These are phyloP conservation scores for Tigriopus californicus DNA, from an alignment of 2,888 invertebrate genomes.

Conservation along the genomic window DNA sequence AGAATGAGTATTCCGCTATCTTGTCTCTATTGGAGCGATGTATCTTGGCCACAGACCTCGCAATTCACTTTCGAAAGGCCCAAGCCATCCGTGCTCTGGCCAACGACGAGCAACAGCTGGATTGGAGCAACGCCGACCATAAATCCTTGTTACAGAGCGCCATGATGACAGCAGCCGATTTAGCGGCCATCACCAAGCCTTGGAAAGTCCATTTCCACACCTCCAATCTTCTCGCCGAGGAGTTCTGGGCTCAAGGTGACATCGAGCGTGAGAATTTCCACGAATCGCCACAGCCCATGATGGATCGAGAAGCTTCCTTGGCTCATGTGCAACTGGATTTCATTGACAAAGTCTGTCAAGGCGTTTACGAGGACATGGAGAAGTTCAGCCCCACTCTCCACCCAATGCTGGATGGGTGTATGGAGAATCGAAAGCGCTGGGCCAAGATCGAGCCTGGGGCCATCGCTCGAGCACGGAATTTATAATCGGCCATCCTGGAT, in stretches of 20 bases:
- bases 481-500: no score
- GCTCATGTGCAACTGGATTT: slow-evolving; percentile 7
- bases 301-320: slow-evolving; percentile 2
- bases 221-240: slow-evolving; percentile 6
- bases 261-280: slow-evolving; percentile 2
- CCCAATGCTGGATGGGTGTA: not conserved
- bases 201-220: slow-evolving; percentile 45
- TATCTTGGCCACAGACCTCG: slow-evolving; percentile 63
- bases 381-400: not conserved
- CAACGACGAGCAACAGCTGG: slow-evolving; percentile 32
- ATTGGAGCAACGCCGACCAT: slow-evolving; percentile 43
- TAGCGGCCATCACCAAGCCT: slow-evolving; percentile 63
- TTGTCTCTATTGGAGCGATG: slow-evolving; percentile 53
- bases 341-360: slow-evolving; percentile 6
- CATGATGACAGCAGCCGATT: slow-evolving; percentile 62
- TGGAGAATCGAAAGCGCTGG: slow-evolving; percentile 2
- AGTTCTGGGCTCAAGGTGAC: slow-evolving; percentile 15
- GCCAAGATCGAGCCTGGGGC: not conserved
- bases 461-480: no score
- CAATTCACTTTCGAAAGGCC: slow-evolving; percentile 48
- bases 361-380: slow-evolving; percentile 1
- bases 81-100: slow-evolving; percentile 33
- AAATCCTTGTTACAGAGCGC: slow-evolving; percentile 49
- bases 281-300: not conserved
- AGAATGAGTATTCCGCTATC: slow-evolving; percentile 50